A percentile compares a stretch with the other conserved stretches of the same genome.
These are phyloP conservation scores for Diploscapter pachys DNA, from an alignment of 1,140 invertebrate genomes.

Conservation along the genomic window DNA sequence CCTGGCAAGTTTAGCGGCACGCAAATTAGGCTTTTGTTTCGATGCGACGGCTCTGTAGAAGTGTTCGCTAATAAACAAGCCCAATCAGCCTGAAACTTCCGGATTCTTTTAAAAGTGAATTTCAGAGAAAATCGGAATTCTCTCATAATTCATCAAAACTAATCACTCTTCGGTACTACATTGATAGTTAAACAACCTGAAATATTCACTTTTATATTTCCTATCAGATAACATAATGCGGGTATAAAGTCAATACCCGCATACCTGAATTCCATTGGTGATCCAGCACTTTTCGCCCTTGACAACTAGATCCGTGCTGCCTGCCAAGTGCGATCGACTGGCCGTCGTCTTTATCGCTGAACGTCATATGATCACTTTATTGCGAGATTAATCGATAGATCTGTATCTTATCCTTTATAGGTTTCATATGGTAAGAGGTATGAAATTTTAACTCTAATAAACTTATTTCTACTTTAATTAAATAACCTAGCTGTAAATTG, in stretches of 20 bases:
- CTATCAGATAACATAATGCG: too few relatives aligned
- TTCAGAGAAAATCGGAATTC: too few relatives aligned
- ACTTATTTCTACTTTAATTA: background rate
- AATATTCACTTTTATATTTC: too few relatives aligned
- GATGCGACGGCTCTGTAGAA: slow-evolving; percentile 60
- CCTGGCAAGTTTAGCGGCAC: slow-evolving; percentile 66
- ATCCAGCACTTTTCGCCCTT: slow-evolving; percentile 69
- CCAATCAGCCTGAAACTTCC: slow-evolving; percentile 23
- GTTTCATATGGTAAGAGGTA: background rate
- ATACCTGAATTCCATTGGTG: slow-evolving; percentile 66
- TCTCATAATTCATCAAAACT: too few relatives aligned
- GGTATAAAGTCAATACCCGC: too few relatives aligned
- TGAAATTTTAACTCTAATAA: background rate
- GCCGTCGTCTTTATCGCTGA: too few relatives aligned
- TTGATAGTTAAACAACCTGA: too few relatives aligned
- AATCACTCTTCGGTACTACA: too few relatives aligned
- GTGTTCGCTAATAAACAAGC: slow-evolving; percentile 67
- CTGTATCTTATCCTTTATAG: background rate
- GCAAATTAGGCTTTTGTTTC: slow-evolving; percentile 67
- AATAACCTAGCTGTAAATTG: background rate
- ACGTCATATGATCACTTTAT: slow-evolving; percentile 54
- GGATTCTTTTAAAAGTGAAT: too few relatives aligned
- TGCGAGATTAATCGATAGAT: slow-evolving; percentile 6
- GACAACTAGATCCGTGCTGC: slow-evolving; percentile 65
- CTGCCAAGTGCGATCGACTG: slow-evolving; percentile 52